Conservation (phyloP, 2,113 vertebrate genomes). For the Gavialis gangeticus region DNA sequence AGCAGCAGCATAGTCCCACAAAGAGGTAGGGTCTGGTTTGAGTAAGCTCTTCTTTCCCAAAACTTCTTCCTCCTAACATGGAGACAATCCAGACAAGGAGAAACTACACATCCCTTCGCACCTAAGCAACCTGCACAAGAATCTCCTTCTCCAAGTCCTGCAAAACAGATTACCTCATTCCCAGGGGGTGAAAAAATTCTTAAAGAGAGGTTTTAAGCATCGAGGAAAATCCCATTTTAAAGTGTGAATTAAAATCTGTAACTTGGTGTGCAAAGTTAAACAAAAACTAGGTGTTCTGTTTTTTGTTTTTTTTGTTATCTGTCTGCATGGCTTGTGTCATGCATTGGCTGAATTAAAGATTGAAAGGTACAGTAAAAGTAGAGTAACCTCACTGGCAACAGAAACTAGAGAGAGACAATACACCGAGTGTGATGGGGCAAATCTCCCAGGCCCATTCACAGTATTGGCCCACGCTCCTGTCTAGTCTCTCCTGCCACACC, state of each 20-base stretch:
- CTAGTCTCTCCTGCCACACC: too few species aligned
- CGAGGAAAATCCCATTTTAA: not conserved
- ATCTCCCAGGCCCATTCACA: too few species aligned
- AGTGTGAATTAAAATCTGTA: not conserved
- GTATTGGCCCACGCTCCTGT: too few species aligned
- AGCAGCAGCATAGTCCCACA: not conserved
- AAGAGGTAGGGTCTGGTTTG: not conserved
- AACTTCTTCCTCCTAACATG: too few species aligned
- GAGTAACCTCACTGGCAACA: not conserved
- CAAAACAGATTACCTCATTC: not conserved
- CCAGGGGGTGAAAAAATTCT: not conserved
- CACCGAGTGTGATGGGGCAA: not conserved
- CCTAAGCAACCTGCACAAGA: not conserved
- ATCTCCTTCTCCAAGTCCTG: not conserved
- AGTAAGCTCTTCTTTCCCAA: not conserved
- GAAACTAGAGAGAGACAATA: not conserved
- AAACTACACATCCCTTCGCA: not conserved
- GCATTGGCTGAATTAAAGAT: not conserved
- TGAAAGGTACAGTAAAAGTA: not conserved
- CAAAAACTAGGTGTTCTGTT: not conserved
- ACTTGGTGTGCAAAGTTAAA: not conserved
- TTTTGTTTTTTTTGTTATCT: not conserved
- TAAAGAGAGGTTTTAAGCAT: not conserved
- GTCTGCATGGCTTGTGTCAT: not conserved
- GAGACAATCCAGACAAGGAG: too few species aligned